These are phyloP conservation scores for Zoanthus sociatus DNA, from an alignment of 92 coral and sea anemone species.

Conservation along the genomic window DNA sequence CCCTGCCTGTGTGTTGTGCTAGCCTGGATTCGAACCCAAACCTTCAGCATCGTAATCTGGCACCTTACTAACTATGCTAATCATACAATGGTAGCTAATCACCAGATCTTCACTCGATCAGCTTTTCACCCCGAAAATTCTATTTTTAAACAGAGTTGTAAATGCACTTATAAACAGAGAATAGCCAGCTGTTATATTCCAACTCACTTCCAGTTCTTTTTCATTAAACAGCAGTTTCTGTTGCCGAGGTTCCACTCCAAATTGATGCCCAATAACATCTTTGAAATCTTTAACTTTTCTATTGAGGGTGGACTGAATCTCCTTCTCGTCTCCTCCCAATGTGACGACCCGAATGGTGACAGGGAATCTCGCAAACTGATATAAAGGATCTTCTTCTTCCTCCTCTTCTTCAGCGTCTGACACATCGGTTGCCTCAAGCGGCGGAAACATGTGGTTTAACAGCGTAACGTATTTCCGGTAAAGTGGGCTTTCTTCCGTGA, in stretches of 20 bases:
- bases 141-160: no score
- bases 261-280: slow-evolving; percentile 14
- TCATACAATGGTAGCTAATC: no score
- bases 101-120: no score
- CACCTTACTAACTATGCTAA: no score
- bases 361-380: no score
- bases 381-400: neutral
- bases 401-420: neutral
- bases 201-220: slow-evolving; percentile 36
- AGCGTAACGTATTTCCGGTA: slow-evolving; percentile 44
- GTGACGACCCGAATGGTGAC: slow-evolving; percentile 53
- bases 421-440: slow-evolving; percentile 42
- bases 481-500: slow-evolving; percentile 37
- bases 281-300: slow-evolving; percentile 40
- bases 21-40: no score
- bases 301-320: slow-evolving; percentile 35
- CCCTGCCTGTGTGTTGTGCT: no score
- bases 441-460: slow-evolving; percentile 56
- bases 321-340: slow-evolving; percentile 59
- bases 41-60: no score
- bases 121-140: no score
- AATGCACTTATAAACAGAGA: no score
- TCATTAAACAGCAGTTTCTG: slow-evolving; percentile 57
- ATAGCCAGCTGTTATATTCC: no score
- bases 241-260: slow-evolving; percentile 52